Conservation (phyloP, 2,113 vertebrate genomes). For the Gobio gobio region DNA sequence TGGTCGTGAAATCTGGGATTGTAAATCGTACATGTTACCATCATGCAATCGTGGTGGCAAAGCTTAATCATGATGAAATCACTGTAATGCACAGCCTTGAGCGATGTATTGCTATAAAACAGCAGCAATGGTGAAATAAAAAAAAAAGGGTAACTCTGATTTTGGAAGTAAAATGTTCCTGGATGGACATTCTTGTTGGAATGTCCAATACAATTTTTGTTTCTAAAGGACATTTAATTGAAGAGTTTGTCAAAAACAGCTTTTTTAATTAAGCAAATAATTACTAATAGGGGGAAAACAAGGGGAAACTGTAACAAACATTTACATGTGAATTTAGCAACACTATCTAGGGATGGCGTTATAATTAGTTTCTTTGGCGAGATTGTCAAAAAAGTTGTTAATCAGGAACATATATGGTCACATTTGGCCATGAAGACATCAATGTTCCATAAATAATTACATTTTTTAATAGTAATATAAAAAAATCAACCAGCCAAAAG, state of each 20-base stretch:
- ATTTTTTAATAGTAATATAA: no score
- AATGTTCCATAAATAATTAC: no score
- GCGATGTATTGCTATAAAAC: not conserved
- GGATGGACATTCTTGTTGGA: not conserved
- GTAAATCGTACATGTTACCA: not conserved
- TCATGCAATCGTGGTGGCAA: not conserved
- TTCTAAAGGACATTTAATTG: not conserved
- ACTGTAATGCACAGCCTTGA: not conserved
- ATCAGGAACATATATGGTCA: no score
- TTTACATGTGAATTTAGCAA: no score
- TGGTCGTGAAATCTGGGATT: not conserved
- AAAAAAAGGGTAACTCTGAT: not conserved
- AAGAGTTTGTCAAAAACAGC: not conserved
- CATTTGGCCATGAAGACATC: no score
- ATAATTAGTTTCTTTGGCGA: no score
- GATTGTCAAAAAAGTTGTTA: no score
- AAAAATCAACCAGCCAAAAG: no score
- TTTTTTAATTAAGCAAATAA: not conserved
- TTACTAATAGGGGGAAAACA: not conserved
- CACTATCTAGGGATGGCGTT: no score
- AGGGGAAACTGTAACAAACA: no score
- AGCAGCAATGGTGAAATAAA: not conserved
- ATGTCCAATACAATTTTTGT: not conserved
- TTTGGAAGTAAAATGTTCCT: not conserved
- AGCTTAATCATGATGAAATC: constrained; percentile 6